Conservation (phyloP, 2,113 vertebrate genomes). For the Malaclemys terrapin region DNA sequence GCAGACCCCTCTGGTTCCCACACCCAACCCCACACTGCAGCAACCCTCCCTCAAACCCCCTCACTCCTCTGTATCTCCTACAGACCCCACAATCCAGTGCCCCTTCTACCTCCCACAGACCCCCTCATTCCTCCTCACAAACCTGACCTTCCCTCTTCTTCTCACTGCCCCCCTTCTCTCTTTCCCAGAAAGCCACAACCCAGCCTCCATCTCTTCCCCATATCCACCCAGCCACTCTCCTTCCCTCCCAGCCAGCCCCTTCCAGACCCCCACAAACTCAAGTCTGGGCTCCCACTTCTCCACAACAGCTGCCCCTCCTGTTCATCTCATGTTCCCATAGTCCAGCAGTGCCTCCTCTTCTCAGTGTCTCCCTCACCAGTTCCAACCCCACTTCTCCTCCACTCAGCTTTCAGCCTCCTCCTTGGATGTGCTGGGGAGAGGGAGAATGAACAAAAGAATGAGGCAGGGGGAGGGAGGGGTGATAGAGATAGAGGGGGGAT, state of each 20-base stretch:
- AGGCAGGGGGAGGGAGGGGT: not conserved
- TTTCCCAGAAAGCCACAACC: not conserved
- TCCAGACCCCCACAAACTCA: not conserved
- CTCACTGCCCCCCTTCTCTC: not conserved
- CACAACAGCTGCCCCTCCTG: accelerated
- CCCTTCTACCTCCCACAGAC: not conserved
- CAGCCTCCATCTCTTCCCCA: not conserved
- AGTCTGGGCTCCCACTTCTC: not conserved
- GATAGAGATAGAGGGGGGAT: not conserved
- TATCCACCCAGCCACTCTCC: not conserved
- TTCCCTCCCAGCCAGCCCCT: not conserved
- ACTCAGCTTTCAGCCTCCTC: not conserved
- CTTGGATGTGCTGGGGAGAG: not conserved
- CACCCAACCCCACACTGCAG: not conserved
- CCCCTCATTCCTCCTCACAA: not conserved
- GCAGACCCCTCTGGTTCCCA: not conserved
- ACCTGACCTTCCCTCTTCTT: not conserved
- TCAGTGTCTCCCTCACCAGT: not conserved
- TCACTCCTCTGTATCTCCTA: not conserved
- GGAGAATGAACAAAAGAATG: not conserved
- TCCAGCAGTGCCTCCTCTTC: not conserved
- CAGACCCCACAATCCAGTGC: not conserved
- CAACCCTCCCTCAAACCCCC: not conserved
- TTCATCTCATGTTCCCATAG: not conserved
- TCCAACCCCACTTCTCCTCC: not conserved